phyloP scores from a whole-genome alignment of 1,140 invertebrate species.

The Aporrectodea caliginosa region DNA sequence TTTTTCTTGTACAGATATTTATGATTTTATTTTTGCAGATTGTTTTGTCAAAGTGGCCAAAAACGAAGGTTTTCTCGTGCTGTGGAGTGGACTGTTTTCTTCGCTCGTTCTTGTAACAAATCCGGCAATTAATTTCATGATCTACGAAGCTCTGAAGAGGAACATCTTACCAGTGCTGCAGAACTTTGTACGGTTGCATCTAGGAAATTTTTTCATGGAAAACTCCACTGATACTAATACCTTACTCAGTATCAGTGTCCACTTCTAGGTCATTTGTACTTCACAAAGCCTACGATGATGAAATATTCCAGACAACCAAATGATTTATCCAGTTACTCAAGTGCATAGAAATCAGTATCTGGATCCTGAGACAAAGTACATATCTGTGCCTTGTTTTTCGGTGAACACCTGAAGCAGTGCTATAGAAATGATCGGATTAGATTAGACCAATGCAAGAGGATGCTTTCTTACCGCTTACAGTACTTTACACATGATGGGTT shows the following conservation, averaged over 20 bases:
- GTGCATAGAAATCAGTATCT: too few species aligned
- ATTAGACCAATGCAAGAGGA: too few species aligned
- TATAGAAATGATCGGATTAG: too few species aligned
- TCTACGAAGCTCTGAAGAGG: conserved; percentile 79
- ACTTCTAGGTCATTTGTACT: background rate
- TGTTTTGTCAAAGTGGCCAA: conserved; percentile 64
- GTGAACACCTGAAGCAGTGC: too few species aligned
- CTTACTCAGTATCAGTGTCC: background rate
- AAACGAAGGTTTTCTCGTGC: conserved; percentile 66
- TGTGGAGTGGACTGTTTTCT: conserved; percentile 77
- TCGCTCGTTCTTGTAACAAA: conserved; percentile 78
- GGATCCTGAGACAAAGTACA: too few species aligned
- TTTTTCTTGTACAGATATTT: too few species aligned
- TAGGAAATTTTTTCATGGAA: background rate
- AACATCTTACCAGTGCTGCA: conserved; percentile 41
- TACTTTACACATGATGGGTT: too few species aligned
- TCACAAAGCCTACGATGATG: conserved; percentile 5
- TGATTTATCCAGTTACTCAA: too few species aligned
- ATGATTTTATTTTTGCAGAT: conserved; percentile 56
- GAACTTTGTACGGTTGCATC: background rate
- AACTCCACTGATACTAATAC: background rate
- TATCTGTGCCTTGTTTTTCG: too few species aligned
- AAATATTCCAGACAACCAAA: too few species aligned
- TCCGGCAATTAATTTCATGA: conserved; percentile 86
- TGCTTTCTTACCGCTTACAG: too few species aligned